Evolutionary conservation across 1,140 invertebrate genomes (phyloP).

Genomic region (Pollicipes pollicipes): DNA sequence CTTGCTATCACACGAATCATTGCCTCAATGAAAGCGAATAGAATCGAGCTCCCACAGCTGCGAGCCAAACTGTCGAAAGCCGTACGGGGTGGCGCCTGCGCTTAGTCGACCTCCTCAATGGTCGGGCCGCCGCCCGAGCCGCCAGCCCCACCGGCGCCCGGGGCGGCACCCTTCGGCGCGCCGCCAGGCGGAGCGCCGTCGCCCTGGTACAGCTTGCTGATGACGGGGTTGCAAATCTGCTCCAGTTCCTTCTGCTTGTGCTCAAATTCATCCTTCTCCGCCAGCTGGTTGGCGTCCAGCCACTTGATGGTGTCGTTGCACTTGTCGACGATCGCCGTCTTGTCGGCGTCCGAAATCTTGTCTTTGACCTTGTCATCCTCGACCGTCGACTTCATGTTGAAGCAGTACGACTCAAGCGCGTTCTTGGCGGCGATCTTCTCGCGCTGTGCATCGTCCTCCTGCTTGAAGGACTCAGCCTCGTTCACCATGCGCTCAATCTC

Average conservation of each 20-base stretch:
- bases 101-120: constrained; percentile 89
- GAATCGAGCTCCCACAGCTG: no score
- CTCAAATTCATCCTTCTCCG: constrained; percentile 30
- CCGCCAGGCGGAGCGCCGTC: constrained; percentile 17
- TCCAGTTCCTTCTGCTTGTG: constrained; percentile 27
- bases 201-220: constrained; percentile 22
- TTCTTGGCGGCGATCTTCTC: constrained; percentile 51
- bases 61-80: no score
- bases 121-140: constrained; percentile 61
- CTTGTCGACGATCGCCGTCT: constrained; percentile 34
- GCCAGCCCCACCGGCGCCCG: constrained; percentile 15
- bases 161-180: constrained; percentile 9
- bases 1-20: no score
- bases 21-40: no score
- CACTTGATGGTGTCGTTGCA: constrained; percentile 29
- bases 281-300: constrained; percentile 30
- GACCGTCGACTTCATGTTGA: constrained; percentile 87
- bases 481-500: constrained; percentile 30
- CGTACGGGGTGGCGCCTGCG: no score
- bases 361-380: constrained; percentile 29
- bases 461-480: constrained; percentile 25
- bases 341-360: constrained; percentile 37
- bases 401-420: constrained; percentile 85
- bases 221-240: constrained; percentile 22
- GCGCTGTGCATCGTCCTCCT: constrained; percentile 35